Evolutionary conservation across 2,797 vertebrate species (phyloP), one percentile per base, ranked within the genome.

Genomic region (Phrynocephalus guinanensis): DNA sequence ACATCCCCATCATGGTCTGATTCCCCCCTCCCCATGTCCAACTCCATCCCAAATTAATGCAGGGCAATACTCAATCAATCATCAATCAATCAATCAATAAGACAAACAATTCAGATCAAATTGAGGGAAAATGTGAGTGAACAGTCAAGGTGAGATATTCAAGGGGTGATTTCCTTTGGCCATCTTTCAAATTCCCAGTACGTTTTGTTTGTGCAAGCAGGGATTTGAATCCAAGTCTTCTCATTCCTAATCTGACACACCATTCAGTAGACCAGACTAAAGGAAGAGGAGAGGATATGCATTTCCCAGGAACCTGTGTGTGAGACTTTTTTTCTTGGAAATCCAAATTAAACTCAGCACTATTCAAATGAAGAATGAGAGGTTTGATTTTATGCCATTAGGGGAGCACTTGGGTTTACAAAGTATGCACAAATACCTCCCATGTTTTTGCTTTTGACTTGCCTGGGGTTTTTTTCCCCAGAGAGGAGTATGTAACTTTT

Each of bases 341-440:
- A 91, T 77, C 15, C 72, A 63, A 48, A 80, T 78, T 72, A 94
- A 94, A 83, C 5, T 7, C 24, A 88, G 66, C 30, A 13, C 50
- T 1, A 1, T 6, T 80, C 68, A 56, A 24, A 48, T 91, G 60
- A 72, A 82, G 3, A 13, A 84, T 76, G 75, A 91, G 52, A 89
- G 1, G 48, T 60, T 1, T 6, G 0, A 85, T 38, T n/a, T 48
- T 73, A 68, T 84, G 22, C 89, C 85, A 78, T n/a, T 77, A 82
- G 1, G 77, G 80, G 63, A 89, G 50, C 13, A 38, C 20, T 94
- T 91, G 87, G 90, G 86, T 88, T 94, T 75, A 90, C 87, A 94
- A 91, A 93, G 83, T 92, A 38, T 88, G 48, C 79, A 87, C 56
- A 86, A 93, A 92, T 60, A 63, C 77, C 91, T 86, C 84, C 76